Conservation (phyloP, 2,888 invertebrate species). For the Perithous albicinctus region DNA sequence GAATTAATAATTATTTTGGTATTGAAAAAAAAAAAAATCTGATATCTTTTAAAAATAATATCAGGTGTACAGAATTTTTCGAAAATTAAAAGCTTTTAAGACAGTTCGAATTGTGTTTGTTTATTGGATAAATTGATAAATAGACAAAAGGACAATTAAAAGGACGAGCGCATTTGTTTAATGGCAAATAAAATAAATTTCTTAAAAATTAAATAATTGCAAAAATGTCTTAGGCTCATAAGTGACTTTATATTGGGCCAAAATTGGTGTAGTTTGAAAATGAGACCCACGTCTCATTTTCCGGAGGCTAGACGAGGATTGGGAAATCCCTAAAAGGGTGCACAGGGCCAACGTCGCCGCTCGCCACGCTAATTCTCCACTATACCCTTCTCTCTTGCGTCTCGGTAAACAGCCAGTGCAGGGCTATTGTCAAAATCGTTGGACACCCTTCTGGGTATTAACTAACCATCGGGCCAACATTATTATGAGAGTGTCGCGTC, state of each 20-base stretch:
- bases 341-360: background rate
- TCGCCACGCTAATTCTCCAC: slow-evolving; percentile 34
- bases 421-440: slow-evolving; percentile 57
- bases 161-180: no score
- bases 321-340: slow-evolving; percentile 62
- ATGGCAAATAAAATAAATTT: no score
- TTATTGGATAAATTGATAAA: no score
- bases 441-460: slow-evolving; percentile 73
- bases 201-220: no score
- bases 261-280: no score
- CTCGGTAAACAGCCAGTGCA: background rate
- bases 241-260: no score
- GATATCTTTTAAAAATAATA: background rate
- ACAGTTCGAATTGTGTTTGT: no score
- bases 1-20: background rate
- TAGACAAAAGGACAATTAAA: no score
- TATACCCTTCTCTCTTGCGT: slow-evolving; percentile 17
- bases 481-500: slow-evolving; percentile 70
- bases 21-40: background rate
- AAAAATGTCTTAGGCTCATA: no score
- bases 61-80: background rate
- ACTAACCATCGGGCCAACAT: slow-evolving; percentile 76
- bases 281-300: no score
- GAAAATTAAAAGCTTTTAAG: no score
- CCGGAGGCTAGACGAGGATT: slow-evolving; percentile 59